phyloP scores from a whole-genome alignment of 2,888 invertebrate species.

The Fabriciana adippe region DNA sequence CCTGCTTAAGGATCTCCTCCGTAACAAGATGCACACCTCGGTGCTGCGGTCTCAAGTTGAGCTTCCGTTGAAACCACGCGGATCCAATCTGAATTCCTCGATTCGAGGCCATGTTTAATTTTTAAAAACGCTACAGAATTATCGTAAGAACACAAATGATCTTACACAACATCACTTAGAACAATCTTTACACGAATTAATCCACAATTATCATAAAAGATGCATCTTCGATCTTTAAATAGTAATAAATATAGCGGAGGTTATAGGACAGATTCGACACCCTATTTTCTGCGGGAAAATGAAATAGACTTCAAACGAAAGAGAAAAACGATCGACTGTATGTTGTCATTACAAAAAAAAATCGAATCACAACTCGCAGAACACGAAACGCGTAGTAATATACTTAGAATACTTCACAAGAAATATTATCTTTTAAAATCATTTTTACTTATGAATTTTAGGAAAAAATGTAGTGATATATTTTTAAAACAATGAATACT shows the following conservation, averaged over 20 bases:
- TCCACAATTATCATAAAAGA: slow-evolving; percentile 87
- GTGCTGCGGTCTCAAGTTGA: slow-evolving; percentile 97
- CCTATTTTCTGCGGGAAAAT: slow-evolving; percentile 83
- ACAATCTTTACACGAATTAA: slow-evolving; percentile 81
- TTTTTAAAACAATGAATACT: not conserved
- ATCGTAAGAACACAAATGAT: slow-evolving; percentile 79
- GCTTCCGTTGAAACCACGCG: slow-evolving; percentile 99
- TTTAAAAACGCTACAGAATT: slow-evolving; percentile 80
- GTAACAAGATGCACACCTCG: slow-evolving; percentile 98
- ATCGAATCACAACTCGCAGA: not conserved
- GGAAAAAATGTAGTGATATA: no score
- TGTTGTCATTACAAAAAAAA: slow-evolving; percentile 66
- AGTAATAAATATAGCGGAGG: slow-evolving; percentile 80
- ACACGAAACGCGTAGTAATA: no score
- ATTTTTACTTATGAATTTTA: no score
- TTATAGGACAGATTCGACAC: slow-evolving; percentile 82
- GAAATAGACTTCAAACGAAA: slow-evolving; percentile 77
- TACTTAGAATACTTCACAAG: no score
- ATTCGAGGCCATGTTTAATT: slow-evolving; percentile 92
- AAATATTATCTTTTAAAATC: no score
- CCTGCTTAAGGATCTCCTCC: slow-evolving; percentile 96
- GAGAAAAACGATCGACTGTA: slow-evolving; percentile 65
- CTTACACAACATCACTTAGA: slow-evolving; percentile 82
- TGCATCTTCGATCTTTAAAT: slow-evolving; percentile 83
- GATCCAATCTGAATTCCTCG: slow-evolving; percentile 96